Base-by-base conservation (phyloP, 2,797 vertebrate genomes). In the Ctenopoma multispine region DNA sequence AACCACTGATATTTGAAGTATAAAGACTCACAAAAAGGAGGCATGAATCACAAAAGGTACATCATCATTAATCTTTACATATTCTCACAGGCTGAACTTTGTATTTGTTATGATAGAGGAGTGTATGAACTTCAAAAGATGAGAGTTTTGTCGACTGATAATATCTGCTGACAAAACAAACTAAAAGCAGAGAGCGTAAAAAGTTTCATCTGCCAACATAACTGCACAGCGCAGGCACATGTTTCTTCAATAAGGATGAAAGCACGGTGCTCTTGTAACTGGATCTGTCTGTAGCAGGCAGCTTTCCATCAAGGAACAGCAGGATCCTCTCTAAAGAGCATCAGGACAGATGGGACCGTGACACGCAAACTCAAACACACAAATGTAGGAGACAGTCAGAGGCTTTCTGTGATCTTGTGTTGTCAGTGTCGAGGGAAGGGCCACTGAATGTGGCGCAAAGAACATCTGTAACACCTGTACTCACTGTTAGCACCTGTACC, bases 171-270 rank as follows among this genome's bases (percentile, higher is more conserved):
- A 44, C 63, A 76, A 66, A 57, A 69, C 57, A 58, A 80, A 70
- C 4, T 55, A 59, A 81, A 83, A 80, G 46, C 57, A 75, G 49
- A 62, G 60, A 61, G 69, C 67, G 58, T 51, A 68, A 63, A 72
- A 83, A 72, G 64, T 79, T 83, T 75, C 70, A 75, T 85, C 75
- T 44, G 34, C 78, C 17, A 80, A 85, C 85, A 86, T 74, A 86
- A 84, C 73, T 79, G 85, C 74, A 60, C 67, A 84, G 75, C 85
- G 68, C 40, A 59, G 53, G 68, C 92, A 93, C 94, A 94, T 90
- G 87, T 93, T 95, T 94, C 85, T 95, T 94, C 90, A 93, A 94
- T 95, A 93, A 95, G 89, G 94, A 95, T 95, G 92, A 95, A 95
- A 94, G 94, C 72, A 46, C 62, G 41, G 87, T 58, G 67, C 87